Percentiles rank a stretch among this genome's conserved stretches.
phyloP scores from a whole-genome alignment of 2,888 invertebrate genomes.

The Itoplectis maculator region DNA sequence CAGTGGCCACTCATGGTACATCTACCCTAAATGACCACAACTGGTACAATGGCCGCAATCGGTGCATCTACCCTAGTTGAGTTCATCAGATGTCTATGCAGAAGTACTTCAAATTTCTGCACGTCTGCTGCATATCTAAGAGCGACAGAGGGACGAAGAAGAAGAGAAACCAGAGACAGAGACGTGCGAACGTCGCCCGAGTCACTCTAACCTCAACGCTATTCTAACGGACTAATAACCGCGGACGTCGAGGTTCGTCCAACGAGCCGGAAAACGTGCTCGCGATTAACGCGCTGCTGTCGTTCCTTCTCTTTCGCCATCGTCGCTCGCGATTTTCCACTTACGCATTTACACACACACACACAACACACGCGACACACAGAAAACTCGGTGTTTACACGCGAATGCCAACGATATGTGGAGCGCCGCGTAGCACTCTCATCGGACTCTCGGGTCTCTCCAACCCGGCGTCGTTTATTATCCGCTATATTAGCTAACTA shows the following conservation, averaged over 20 bases:
- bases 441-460: neutral
- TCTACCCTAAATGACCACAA: too few relatives aligned
- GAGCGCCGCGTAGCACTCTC: neutral
- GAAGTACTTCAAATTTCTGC: too few relatives aligned
- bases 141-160: too few relatives aligned
- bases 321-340: conserved; percentile 15
- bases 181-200: conserved; percentile 37
- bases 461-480: conserved; percentile 42
- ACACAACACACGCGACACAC: neutral
- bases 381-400: too few relatives aligned
- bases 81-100: too few relatives aligned
- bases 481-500: conserved; percentile 48
- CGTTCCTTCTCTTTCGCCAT: conserved; percentile 2
- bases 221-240: conserved; percentile 70
- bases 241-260: conserved; percentile 14
- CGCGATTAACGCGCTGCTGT: conserved; percentile 6
- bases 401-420: too few relatives aligned
- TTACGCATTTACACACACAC: neutral
- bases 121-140: too few relatives aligned
- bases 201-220: conserved; percentile 21
- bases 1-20: too few relatives aligned
- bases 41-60: too few relatives aligned
- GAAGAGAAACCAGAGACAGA: too few relatives aligned
- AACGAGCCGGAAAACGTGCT: conserved; percentile 34
- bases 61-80: too few relatives aligned